Percentiles rank a stretch among this genome's conserved stretches.
Evolutionary conservation across 2,113 vertebrate species (phyloP).

Genomic region (Cranoglanis bouderius): DNA sequence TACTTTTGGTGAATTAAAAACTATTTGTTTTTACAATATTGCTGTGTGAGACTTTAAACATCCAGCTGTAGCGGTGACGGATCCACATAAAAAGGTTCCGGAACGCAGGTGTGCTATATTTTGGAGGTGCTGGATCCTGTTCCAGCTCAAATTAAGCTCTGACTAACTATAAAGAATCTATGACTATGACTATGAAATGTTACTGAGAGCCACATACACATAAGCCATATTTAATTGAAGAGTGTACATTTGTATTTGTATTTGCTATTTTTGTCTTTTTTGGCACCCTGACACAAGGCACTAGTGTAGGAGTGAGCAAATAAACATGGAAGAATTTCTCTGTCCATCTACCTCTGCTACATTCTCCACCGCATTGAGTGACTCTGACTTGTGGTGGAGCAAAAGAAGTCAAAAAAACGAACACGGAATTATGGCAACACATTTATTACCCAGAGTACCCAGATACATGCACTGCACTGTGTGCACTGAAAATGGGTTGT

Average conservation of each 20-base stretch:
- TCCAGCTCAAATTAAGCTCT: no score
- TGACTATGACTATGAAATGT: no score
- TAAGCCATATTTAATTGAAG: no score
- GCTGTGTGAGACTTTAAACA: no score
- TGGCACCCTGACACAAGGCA: background rate
- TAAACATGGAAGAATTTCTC: background rate
- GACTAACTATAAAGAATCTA: background rate
- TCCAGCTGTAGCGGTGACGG: no score
- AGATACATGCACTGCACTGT: background rate
- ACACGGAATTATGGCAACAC: background rate
- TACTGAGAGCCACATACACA: background rate
- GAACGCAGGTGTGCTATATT: no score
- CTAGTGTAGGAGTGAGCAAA: background rate
- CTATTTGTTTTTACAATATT: no score
- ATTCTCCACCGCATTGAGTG: background rate
- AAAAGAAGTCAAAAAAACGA: background rate
- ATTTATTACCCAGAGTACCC: background rate
- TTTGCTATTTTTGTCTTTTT: background rate
- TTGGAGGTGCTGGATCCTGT: no score
- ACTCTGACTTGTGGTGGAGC: background rate
- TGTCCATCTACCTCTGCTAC: background rate
- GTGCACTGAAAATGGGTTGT: background rate
- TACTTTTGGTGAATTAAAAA: no score
- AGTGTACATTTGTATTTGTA: no score
- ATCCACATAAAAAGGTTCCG: no score